A percentile compares a stretch with the other conserved stretches of the same genome.
These are phyloP conservation scores for Thysanoteuthis rhombus DNA, from an alignment of 2,888 invertebrate genomes.

Conservation along the genomic window DNA sequence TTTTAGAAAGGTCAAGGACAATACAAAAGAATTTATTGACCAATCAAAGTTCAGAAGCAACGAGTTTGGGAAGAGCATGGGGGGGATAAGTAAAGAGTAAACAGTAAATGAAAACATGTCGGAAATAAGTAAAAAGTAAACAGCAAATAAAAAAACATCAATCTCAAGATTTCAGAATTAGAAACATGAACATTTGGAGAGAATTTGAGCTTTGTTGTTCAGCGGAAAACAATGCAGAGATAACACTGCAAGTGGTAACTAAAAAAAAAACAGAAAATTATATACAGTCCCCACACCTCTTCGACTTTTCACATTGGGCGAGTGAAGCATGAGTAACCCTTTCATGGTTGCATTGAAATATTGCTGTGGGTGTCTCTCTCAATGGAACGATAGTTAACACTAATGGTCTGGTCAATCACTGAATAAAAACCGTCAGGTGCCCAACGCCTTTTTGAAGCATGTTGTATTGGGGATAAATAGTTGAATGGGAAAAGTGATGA, in stretches of 20 bases:
- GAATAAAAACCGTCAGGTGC: too few relatives aligned
- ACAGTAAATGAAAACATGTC: too few relatives aligned
- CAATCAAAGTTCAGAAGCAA: background rate
- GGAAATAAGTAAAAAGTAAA: too few relatives aligned
- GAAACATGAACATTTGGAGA: background rate
- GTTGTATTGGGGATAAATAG: too few relatives aligned
- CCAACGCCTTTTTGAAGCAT: too few relatives aligned
- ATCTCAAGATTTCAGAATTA: background rate
- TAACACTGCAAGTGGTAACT: background rate
- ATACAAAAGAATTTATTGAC: background rate
- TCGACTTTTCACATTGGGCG: background rate
- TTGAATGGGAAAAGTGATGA: too few relatives aligned
- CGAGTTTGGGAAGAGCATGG: background rate
- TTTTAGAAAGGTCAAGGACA: background rate
- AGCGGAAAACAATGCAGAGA: background rate
- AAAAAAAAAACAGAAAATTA: too few relatives aligned
- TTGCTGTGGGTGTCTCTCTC: background rate
- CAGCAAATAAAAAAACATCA: background rate
- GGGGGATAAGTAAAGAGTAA: too few relatives aligned
- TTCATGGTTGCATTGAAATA: background rate
- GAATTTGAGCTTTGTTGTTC: background rate
- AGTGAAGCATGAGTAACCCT: background rate
- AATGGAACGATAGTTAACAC: background rate
- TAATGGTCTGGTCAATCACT: too few relatives aligned
- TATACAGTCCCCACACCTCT: background rate